phyloP scores from a whole-genome alignment of 2,797 vertebrate genomes.

The Rallus crepitans region DNA sequence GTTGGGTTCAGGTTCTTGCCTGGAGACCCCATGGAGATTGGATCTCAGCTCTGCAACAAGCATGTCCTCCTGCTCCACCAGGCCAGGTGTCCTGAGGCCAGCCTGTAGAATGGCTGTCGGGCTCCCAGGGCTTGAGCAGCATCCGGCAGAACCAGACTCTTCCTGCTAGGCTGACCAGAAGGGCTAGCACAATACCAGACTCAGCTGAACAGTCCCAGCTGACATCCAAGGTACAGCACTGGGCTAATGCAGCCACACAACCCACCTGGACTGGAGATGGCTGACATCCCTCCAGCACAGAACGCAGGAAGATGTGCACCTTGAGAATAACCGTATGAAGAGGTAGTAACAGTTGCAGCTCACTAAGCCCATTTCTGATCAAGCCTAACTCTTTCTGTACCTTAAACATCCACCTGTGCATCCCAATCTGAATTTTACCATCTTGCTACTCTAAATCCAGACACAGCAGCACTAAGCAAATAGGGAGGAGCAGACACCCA shows the following conservation, averaged over 20 bases:
- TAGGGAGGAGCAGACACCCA: not conserved
- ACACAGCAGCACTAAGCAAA: not conserved
- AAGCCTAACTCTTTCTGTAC: not conserved
- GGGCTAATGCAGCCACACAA: not conserved
- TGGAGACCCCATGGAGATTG: not conserved
- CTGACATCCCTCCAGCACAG: not conserved
- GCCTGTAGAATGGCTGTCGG: not conserved
- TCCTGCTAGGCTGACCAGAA: not conserved
- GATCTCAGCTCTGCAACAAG: not conserved
- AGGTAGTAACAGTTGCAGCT: not conserved
- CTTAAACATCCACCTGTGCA: not conserved
- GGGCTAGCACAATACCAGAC: not conserved
- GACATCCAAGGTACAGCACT: not conserved
- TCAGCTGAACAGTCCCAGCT: not conserved
- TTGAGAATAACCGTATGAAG: not conserved
- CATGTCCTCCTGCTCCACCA: accelerated
- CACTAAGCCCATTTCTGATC: not conserved
- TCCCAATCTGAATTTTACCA: not conserved
- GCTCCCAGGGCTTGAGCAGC: not conserved
- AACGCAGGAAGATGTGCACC: not conserved
- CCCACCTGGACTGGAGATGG: not conserved
- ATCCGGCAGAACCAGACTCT: not conserved
- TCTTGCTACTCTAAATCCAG: not conserved
- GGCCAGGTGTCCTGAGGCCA: not conserved
- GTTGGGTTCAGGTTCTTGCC: not conserved